These are phyloP conservation scores for Sesia apiformis DNA, from an alignment of 2,888 invertebrate genomes.

Conservation along the genomic window DNA sequence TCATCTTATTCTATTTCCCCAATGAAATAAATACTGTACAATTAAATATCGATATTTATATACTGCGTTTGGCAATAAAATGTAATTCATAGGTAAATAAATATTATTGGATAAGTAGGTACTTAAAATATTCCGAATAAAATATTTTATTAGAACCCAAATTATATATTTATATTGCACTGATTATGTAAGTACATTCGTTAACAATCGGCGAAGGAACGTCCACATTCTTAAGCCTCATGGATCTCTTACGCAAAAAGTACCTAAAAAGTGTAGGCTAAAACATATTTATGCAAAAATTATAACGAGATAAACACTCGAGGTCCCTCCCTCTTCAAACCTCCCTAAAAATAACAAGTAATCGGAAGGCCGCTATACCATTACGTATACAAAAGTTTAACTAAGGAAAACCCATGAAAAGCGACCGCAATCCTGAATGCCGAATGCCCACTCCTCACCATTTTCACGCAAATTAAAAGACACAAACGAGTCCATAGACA, in stretches of 20 bases:
- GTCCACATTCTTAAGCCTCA: not conserved
- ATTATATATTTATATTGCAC: too few relatives aligned
- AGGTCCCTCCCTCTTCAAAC: slow-evolving; percentile 27
- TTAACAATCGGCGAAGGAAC: too few relatives aligned
- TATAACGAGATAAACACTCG: slow-evolving; percentile 57
- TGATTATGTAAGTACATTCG: too few relatives aligned
- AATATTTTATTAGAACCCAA: too few relatives aligned
- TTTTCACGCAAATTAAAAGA: slow-evolving; percentile 73
- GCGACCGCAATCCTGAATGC: slow-evolving; percentile 37
- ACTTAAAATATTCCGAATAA: too few relatives aligned
- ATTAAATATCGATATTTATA: too few relatives aligned
- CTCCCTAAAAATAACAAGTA: slow-evolving; percentile 46
- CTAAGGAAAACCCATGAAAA: slow-evolving; percentile 40
- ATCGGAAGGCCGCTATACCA: slow-evolving; percentile 36
- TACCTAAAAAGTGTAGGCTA: slow-evolving; percentile 36
- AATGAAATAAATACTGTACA: too few relatives aligned
- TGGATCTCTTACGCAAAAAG: not conserved
- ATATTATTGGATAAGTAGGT: too few relatives aligned
- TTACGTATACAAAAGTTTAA: slow-evolving; percentile 35
- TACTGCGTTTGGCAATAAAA: too few relatives aligned
- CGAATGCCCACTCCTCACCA: slow-evolving; percentile 56
- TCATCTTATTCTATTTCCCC: too few relatives aligned
- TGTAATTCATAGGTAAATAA: too few relatives aligned
- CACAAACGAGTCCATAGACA: slow-evolving; percentile 57
- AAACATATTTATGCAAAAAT: slow-evolving; percentile 65